Conservation (phyloP, 1,140 invertebrate species). For the Mamestra configurata region DNA sequence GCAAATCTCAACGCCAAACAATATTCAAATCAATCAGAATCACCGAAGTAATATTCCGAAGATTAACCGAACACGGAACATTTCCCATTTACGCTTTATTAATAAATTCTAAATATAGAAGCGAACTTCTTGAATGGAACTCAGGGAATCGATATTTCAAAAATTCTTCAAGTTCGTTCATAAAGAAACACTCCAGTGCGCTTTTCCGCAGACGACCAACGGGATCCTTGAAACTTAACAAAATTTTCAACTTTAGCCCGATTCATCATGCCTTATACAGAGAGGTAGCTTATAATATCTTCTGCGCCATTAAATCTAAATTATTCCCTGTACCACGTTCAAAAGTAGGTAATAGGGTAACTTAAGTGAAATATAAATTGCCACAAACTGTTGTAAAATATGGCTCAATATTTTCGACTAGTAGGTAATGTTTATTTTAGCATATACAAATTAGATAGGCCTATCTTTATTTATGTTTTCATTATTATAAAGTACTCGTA, state of each 20-base stretch:
- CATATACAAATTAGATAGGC: constrained; percentile 7
- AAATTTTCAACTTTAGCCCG: constrained; percentile 70
- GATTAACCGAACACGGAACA: not conserved
- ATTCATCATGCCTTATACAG: constrained; percentile 72
- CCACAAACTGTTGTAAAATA: constrained; percentile 29
- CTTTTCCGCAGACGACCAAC: constrained; percentile 67
- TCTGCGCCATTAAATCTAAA: constrained; percentile 71
- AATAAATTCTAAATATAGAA: constrained; percentile 53
- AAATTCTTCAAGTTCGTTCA: constrained; percentile 75
- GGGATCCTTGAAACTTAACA: constrained; percentile 68
- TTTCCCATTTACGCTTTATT: constrained; percentile 27
- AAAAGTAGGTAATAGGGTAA: constrained; percentile 59
- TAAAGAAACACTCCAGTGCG: constrained; percentile 79
- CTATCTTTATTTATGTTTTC: not conserved
- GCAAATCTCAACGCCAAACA: not conserved
- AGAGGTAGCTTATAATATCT: constrained; percentile 74
- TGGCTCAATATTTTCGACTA: constrained; percentile 13
- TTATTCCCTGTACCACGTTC: constrained; percentile 62
- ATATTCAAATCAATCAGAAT: not conserved
- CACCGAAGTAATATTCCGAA: not conserved
- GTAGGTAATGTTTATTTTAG: not conserved
- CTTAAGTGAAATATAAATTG: constrained; percentile 49
- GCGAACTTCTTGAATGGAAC: constrained; percentile 60
- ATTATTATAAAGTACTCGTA: not conserved
- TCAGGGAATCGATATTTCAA: constrained; percentile 76